phyloP scores from a whole-genome alignment of 2,113 vertebrate species.

The Falco punctatus region DNA sequence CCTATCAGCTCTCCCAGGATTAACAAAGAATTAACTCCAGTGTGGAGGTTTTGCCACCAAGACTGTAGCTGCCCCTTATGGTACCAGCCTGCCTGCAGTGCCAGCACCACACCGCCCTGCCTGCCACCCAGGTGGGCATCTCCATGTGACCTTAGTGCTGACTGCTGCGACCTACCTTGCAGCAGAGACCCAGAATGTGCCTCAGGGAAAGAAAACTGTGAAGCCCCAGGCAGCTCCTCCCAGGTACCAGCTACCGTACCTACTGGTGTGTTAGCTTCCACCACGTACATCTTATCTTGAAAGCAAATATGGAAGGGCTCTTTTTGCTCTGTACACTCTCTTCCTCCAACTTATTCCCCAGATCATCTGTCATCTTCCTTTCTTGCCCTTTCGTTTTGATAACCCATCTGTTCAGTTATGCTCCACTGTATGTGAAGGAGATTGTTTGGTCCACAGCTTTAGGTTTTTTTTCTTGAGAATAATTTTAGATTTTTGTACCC shows the following conservation, averaged over 20 bases:
- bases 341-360: background rate
- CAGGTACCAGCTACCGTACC: background rate
- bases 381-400: background rate
- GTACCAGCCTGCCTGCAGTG: background rate
- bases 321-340: background rate
- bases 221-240: background rate
- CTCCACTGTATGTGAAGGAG: background rate
- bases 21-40: background rate
- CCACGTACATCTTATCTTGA: background rate
- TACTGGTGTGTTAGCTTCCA: background rate
- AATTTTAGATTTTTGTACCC: background rate
- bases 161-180: background rate
- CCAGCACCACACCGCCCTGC: too few relatives aligned
- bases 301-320: background rate
- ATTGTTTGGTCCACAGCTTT: background rate
- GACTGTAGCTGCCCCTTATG: background rate
- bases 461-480: background rate
- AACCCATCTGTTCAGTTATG: background rate
- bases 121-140: too few relatives aligned
- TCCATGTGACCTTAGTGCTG: background rate
- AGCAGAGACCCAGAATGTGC: background rate
- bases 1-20: background rate
- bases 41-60: background rate
- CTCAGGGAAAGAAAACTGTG: background rate
- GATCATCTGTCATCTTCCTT: background rate